Evolutionary conservation across 2,888 invertebrate genomes (phyloP), one percentile per base, ranked within the genome.

Genomic region (Acrobasis consociella): DNA sequence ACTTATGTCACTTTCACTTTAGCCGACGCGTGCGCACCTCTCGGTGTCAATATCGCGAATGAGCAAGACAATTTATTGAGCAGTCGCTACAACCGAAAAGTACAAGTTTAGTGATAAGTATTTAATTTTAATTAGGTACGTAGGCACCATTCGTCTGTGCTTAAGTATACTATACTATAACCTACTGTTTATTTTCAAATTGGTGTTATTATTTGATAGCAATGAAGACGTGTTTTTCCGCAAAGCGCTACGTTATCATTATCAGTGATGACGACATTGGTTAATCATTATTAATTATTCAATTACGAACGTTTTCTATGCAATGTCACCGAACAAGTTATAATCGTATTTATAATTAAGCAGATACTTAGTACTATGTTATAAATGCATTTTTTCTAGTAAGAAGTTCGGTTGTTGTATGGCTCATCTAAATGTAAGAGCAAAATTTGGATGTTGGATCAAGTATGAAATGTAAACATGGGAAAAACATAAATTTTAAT

Each of bases 11-110:
- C 77, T 74, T 70, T 64, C 59, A 62, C 66, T 69, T 8, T 22
- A 38, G 66, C 67, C 65, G 62, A 78, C 77, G 76, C 87, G 86
- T 80, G 80, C 78, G 78, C 72, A 62, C 78, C 51, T 67, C 68
- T 61, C 80, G 70, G 69, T 72, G 77, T 67, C 73, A 70, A 70
- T 70, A 74, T 74, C 77, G 74, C 82, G 80, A 90, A 81, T 89
- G 87, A 78, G 69, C 70, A 74, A 71, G 64, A 70, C 67, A 72
- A 69, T 60, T 64, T 55, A 72, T 74, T 60, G 60, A 60, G 60
- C 60, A 51, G 50, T 59, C 50, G 49, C 59, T 38, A 50, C 42
- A 16, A 16, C 37, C 13, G 17, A 16, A 49, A 37, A 50, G 49
- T n/a, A 22, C 51, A 17, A 11, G 16, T 51, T 5, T 17, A 17